A percentile compares a stretch with the other conserved stretches of the same genome.
Conservation (phyloP, 2,113 vertebrate species). For the Ivindomyrus marchei region DNA sequence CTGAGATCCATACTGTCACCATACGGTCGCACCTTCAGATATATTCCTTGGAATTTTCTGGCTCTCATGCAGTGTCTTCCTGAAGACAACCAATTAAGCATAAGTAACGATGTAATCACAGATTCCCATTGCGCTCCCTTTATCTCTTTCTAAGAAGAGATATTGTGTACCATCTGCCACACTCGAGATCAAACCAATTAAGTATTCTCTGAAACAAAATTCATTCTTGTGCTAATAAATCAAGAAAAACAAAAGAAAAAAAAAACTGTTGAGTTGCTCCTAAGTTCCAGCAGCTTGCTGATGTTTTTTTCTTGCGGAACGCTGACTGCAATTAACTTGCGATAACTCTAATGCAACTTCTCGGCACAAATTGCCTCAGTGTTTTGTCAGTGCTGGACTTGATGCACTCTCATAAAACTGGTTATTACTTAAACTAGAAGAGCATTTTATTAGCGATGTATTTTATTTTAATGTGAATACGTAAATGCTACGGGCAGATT, state of each 20-base stretch:
- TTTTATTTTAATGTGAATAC: neutral
- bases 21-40: neutral
- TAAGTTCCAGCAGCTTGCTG: neutral
- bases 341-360: neutral
- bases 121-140: neutral
- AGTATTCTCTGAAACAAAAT: neutral
- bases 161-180: conserved; percentile 10
- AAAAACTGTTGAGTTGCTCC: neutral
- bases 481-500: neutral
- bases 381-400: neutral
- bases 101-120: neutral
- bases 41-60: neutral
- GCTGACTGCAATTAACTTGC: neutral
- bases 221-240: neutral
- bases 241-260: neutral
- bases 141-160: conserved; percentile 5
- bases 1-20: neutral
- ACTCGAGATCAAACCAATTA: conserved; percentile 5
- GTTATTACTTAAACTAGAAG: neutral
- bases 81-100: neutral
- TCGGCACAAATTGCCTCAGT: neutral
- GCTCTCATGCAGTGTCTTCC: neutral
- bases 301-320: neutral
- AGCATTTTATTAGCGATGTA: neutral
- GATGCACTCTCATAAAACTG: neutral